Conservation (phyloP, 2,888 invertebrate species). For the Scrobipalpa atriplicella region DNA sequence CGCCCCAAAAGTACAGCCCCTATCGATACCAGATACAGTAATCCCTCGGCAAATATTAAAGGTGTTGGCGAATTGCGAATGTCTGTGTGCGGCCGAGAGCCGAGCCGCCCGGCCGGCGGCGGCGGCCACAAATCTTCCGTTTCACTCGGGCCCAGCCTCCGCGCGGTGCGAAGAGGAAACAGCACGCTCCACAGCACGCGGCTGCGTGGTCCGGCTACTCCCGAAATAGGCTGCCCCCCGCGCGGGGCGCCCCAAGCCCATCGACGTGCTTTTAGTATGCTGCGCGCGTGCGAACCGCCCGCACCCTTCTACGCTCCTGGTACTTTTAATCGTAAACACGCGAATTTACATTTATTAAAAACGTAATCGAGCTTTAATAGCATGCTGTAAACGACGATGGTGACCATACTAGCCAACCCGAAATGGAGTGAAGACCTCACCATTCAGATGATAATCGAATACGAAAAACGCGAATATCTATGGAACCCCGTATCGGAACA, state of each 20-base stretch:
- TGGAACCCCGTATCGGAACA: constrained; percentile 80
- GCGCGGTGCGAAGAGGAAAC: constrained; percentile 76
- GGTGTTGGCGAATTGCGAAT: constrained; percentile 30
- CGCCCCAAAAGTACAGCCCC: neutral
- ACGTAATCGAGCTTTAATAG: constrained; percentile 43
- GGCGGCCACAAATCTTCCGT: constrained; percentile 79
- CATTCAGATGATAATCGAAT: constrained; percentile 79
- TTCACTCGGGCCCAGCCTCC: constrained; percentile 80
- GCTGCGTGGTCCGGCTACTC: constrained; percentile 81
- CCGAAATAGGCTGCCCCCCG: constrained; percentile 79
- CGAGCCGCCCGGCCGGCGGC: constrained; percentile 49
- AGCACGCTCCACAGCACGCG: constrained; percentile 82
- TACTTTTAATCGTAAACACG: constrained; percentile 59
- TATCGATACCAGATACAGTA: constrained; percentile 24
- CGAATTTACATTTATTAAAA: constrained; percentile 51
- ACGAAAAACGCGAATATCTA: constrained; percentile 77
- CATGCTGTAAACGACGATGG: constrained; percentile 72
- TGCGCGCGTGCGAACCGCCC: constrained; percentile 83
- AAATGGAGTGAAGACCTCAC: constrained; percentile 81
- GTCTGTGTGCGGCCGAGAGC: constrained; percentile 46
- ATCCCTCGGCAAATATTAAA: constrained; percentile 27
- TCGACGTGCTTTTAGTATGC: constrained; percentile 84
- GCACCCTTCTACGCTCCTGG: constrained; percentile 78
- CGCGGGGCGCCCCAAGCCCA: constrained; percentile 66
- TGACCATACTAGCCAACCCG: constrained; percentile 77